Base-by-base conservation (phyloP, 2,888 invertebrate species). In the Taphrorychus bicolor region DNA sequence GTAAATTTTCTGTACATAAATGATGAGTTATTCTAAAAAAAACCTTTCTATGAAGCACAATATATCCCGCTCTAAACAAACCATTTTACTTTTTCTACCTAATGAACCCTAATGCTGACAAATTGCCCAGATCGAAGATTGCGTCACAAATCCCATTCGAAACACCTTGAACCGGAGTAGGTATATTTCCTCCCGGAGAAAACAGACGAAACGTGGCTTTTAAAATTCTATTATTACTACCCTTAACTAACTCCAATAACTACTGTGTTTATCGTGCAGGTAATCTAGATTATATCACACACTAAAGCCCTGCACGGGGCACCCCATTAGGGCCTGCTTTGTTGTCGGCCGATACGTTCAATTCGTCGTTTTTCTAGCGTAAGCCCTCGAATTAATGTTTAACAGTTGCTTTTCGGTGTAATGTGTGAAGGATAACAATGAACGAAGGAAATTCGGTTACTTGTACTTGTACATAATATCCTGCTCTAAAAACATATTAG, bases 221-320 rank as follows among this genome's bases (percentile, higher is more conserved):
- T 63, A 63, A 63, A 63, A 49, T 57, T 57, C 57, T 57, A 63
- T 63, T 63, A 63, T 63, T 57, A 48, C 63, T 32, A 57, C 63
- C 63, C 63, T 63, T 63, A 57, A 49, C 56, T 63, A 63, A 63
- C 42, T 63, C 63, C 51, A 63, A 63, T 57, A 63, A 63, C 63
- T 63, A 23, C 63, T 53, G 49, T 57, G 57, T 56, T 63, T 63
- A 63, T 63, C 63, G 56, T 49, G 51, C 57, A 57, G 56, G 40
- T 63, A 63, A 63, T 63, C 63, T 63, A 48, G 63, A 63, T 63
- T 63, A 63, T 63, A 63, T 63, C 63, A 57, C 57, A 49, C 21
- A 21, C 54, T 61, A 63, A 63, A 63, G 49, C 63, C 63, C 63
- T 63, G 57, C 61, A 61, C 61, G 52, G 42, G 41, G 51, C 60